phyloP scores from a whole-genome alignment of 92 coral and sea anemone species.

The Chrysogorgia sp. region DNA sequence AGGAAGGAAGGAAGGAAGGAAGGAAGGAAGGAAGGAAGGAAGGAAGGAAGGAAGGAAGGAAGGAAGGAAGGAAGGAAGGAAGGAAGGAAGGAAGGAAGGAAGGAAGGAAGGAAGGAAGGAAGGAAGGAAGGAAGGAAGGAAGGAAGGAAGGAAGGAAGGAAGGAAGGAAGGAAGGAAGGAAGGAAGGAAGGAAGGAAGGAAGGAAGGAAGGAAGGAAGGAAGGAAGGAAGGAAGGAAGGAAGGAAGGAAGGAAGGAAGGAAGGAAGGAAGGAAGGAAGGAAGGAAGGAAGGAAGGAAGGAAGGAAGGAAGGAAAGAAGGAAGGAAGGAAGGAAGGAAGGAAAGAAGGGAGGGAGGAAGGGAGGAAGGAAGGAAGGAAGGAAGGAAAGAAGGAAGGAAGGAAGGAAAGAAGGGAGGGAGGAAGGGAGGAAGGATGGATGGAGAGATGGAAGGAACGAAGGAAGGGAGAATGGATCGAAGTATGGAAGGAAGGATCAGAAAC shows the following conservation, averaged over 20 bases:
- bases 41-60: conserved; percentile 4
- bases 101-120: background rate
- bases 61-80: conserved; percentile 4
- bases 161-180: conserved; percentile 4
- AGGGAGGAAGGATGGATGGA: background rate
- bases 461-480: background rate
- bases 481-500: background rate
- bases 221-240: background rate
- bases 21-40: background rate
- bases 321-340: background rate
- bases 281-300: background rate
- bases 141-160: conserved; percentile 5
- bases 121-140: background rate
- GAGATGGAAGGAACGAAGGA: background rate
- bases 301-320: background rate
- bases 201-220: background rate
- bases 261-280: background rate
- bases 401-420: background rate
- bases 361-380: background rate
- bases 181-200: background rate
- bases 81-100: background rate
- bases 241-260: background rate
- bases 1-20: too few relatives aligned
- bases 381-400: background rate
- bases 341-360: background rate